A percentile compares a stretch with the other conserved stretches of the same genome.
Evolutionary conservation across 2,888 invertebrate species (phyloP).

Genomic region (Tenthredo distinguenda): DNA sequence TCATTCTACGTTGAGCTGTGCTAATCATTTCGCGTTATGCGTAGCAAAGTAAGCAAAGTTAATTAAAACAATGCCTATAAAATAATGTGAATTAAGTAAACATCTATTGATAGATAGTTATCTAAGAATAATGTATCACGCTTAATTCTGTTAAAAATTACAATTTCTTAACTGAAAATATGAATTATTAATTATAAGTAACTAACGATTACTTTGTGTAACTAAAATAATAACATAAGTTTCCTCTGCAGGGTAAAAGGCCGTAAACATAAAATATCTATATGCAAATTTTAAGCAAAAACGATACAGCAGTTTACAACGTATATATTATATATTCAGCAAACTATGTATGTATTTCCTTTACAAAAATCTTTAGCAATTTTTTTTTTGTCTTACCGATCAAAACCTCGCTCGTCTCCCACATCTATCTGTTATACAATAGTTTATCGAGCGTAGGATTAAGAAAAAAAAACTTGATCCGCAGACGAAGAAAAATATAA

Average conservation of each 20-base stretch:
- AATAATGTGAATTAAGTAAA: constrained; percentile 50
- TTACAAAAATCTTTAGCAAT: constrained; percentile 35
- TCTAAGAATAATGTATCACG: constrained; percentile 53
- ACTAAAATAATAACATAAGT: constrained; percentile 21
- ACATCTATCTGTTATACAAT: not conserved
- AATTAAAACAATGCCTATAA: constrained; percentile 27
- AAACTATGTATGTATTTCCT: not conserved
- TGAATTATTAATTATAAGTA: constrained; percentile 28
- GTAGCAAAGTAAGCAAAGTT: constrained; percentile 9
- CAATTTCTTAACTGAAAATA: constrained; percentile 50
- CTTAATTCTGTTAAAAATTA: constrained; percentile 20
- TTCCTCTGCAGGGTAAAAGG: constrained; percentile 16
- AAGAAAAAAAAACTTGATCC: constrained; percentile 35
- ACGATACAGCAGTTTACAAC: constrained; percentile 10
- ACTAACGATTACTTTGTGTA: constrained; percentile 17
- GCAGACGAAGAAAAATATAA: constrained; percentile 7
- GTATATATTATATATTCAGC: not conserved
- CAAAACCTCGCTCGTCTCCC: not conserved
- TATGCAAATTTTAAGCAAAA: not conserved
- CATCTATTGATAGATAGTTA: constrained; percentile 55
- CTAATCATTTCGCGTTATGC: constrained; percentile 1
- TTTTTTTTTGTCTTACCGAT: not conserved
- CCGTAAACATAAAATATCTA: constrained; percentile 3
- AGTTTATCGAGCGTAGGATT: constrained; percentile 35
- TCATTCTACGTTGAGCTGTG: constrained; percentile 15